Base-by-base conservation (phyloP, 2,888 invertebrate species). In the Leuctra nigra region DNA sequence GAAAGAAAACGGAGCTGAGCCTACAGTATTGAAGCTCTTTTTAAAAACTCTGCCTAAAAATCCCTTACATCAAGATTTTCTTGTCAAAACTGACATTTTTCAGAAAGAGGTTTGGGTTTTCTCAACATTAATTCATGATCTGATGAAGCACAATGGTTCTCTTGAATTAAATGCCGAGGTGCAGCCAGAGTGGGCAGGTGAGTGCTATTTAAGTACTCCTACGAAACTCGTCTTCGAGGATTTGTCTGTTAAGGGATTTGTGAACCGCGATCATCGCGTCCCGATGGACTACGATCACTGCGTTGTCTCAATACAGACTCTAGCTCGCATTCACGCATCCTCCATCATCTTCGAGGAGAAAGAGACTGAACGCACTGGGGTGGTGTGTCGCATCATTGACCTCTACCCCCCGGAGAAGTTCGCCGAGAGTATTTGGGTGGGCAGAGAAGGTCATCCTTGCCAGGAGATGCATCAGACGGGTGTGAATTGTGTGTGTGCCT, bases 161-260 rank as follows among this genome's bases (percentile, higher is more conserved):
- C 56, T 56, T 29, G 47, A 55, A 53, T 16, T 14, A 14, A 16
- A 55, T 13, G 14, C 2, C 11, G 36, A 6, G 14, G 14, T 36
- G 36, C 36, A 39, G 18, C 18, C 20, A 2, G 25, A 23, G 16
- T 68, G 69, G 66, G 67, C 73, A 0, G 66, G 73, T 1, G 57
- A 61, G 16, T 73, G 72, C 61, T 71, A 69, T 59, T 60, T 69
- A 2, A 62, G 64, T 1, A 66, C 67, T 35, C 61, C 64, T 1
- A 65, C 70, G 44, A 59, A 67, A 9, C 55, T 73, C 7, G 66
- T 77, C 3, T 65, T 76, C 36, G 75, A 77, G 56, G 70, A 77
- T 57, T 64, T 77, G 4, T 50, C 59, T 1, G 35, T 55, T 1
- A 61, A 67, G 36, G 70, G 69, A 9, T 76, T 64, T 24, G 38